A percentile compares a stretch with the other conserved stretches of the same genome.
phyloP scores from a whole-genome alignment of 2,888 invertebrate genomes.

The Torymus tubicola region DNA sequence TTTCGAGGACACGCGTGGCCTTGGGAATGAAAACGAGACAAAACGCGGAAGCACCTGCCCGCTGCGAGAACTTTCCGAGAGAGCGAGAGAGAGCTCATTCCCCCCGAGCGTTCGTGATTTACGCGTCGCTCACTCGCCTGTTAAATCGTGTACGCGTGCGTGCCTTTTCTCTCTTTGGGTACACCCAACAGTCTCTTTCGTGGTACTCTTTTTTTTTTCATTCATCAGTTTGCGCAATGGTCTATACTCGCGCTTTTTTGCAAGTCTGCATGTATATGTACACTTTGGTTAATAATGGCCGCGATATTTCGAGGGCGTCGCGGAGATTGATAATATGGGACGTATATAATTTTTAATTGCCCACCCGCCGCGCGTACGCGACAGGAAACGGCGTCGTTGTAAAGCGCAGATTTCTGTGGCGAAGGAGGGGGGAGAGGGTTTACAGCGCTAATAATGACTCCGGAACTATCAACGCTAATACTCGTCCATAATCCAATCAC shows the following conservation, averaged over 20 bases:
- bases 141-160: conserved; percentile 31
- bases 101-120: conserved; percentile 41
- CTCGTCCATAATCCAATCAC: too few relatives aligned
- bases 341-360: not conserved
- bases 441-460: too few relatives aligned
- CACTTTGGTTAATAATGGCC: too few relatives aligned
- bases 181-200: not conserved
- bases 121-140: conserved; percentile 29
- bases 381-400: too few relatives aligned
- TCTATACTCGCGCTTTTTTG: too few relatives aligned
- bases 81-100: conserved; percentile 36
- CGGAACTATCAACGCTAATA: too few relatives aligned
- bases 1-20: conserved; percentile 28
- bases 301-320: too few relatives aligned
- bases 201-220: not conserved
- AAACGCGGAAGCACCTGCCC: conserved; percentile 49
- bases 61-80: not conserved
- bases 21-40: conserved; percentile 47
- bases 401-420: too few relatives aligned
- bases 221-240: not conserved
- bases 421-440: too few relatives aligned
- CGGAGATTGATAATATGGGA: too few relatives aligned
- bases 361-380: too few relatives aligned
- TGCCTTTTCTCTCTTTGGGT: not conserved
- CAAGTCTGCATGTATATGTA: too few relatives aligned